A percentile compares a stretch with the other conserved stretches of the same genome.
Conservation (phyloP, 2,113 vertebrate genomes). For the Aptenodytes forsteri region DNA sequence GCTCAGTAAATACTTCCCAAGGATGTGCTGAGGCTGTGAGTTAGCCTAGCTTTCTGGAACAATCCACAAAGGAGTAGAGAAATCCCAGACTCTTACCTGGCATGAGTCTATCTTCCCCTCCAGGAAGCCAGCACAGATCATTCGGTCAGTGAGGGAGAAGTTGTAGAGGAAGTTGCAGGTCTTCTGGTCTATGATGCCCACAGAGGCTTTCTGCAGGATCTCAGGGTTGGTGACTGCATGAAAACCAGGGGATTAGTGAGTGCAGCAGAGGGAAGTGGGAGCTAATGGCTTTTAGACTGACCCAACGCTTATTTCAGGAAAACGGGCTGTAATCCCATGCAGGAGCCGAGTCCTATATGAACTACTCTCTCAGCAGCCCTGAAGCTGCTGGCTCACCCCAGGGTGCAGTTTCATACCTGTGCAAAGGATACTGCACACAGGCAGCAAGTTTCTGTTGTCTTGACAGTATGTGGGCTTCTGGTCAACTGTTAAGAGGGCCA, state of each 20-base stretch:
- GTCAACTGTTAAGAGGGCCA: neutral
- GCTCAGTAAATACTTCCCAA: neutral
- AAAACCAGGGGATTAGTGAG: neutral
- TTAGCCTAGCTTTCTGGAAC: neutral
- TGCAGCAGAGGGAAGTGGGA: neutral
- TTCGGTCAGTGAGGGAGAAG: slow-evolving; percentile 82
- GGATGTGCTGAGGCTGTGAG: neutral
- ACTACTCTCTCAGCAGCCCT: neutral
- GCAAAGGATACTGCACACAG: neutral
- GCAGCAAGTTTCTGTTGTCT: neutral
- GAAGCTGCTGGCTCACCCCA: neutral
- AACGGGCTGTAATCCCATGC: neutral
- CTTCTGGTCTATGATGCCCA: slow-evolving; percentile 84
- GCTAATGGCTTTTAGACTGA: neutral
- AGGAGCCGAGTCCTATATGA: neutral
- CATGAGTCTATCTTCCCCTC: slow-evolving; percentile 91
- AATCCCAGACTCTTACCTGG: slow-evolving; percentile 77
- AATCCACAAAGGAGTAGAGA: neutral
- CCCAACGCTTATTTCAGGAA: neutral
- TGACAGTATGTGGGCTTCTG: neutral
- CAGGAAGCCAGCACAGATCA: slow-evolving; percentile 95
- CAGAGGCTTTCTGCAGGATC: slow-evolving; percentile 83
- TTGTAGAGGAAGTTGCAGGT: slow-evolving; percentile 85
- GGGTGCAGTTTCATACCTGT: neutral
- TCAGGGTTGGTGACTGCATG: slow-evolving; percentile 68